Base-by-base conservation (phyloP, 2,888 invertebrate genomes). In the Andrena trimmerana region DNA sequence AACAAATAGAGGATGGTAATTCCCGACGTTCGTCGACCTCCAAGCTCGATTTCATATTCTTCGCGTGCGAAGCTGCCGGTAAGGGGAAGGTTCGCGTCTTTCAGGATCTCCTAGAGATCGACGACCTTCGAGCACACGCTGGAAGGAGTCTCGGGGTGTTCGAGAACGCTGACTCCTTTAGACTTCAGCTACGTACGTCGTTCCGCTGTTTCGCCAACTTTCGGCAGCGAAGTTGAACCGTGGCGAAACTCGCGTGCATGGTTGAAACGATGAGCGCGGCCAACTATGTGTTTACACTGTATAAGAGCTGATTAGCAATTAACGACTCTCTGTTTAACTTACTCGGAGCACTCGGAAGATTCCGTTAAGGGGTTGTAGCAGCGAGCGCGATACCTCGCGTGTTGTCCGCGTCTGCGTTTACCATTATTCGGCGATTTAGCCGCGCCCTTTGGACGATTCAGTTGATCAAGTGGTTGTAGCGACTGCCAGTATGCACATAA, bases 1-100 rank as follows among this genome's bases (percentile, higher is more conserved):
- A 80, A 78, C 83, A 74, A 80, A 82, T 81, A 84, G 77, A 62
- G 73, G 70, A 76, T 81, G 81, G 84, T 78, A 80, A 86, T 82
- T 81, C 84, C 54, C 69, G 77, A 76, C 82, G 82, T 82, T 85
- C 83, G 78, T 86, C 74, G 81, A 79, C 84, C 83, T 76, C 83
- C 42, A 72, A 62, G 70, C 73, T 70, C 73, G 57, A 85, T 85
- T 81, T 85, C 81, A 81, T 85, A 85, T 84, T 85, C 85, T 66
- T 72, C 75, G 80, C 81, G 84, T 68, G 85, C 31, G 81, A 84
- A 77, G 27, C 77, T 68, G 33, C 16, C 29, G 13, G 24, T 1
- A 24, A 29, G 31, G 5, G 5, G 33, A 31, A 10, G 13, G 60
- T 29, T 42, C 42, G 42, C 13, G 24, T 31, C 67, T 60, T 33